Percentiles rank a stretch among this genome's conserved stretches.
These are phyloP conservation scores for Limnephilus marmoratus DNA, from an alignment of 2,888 invertebrate genomes.

Conservation along the genomic window DNA sequence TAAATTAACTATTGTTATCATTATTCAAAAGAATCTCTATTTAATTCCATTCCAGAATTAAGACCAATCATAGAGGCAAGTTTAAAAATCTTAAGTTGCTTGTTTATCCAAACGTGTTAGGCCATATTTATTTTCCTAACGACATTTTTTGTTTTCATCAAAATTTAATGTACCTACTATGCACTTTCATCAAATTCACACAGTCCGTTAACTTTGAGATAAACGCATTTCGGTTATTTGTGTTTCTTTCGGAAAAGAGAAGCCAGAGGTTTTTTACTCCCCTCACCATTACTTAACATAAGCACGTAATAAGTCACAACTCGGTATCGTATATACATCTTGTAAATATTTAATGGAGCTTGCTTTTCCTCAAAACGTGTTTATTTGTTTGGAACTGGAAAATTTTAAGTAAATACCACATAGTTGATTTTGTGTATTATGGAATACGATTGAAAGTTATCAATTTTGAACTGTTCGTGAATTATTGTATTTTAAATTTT, in stretches of 20 bases:
- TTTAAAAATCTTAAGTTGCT: neutral
- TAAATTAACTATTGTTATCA: too few species aligned
- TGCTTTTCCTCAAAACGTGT: conserved; percentile 24
- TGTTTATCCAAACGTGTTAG: neutral
- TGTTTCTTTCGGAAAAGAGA: neutral
- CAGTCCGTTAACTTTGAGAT: conserved; percentile 11
- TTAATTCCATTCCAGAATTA: neutral
- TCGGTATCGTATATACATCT: conserved; percentile 24
- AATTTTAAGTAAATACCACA: neutral
- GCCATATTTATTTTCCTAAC: neutral
- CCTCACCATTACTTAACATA: neutral
- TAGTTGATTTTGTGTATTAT: neutral
- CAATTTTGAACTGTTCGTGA: too few species aligned
- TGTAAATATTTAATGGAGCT: conserved; percentile 18
- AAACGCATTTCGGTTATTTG: conserved; percentile 33
- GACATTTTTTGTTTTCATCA: neutral
- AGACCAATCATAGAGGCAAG: neutral
- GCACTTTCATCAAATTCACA: neutral
- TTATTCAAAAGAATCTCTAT: too few species aligned
- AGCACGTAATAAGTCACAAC: conserved; percentile 15
- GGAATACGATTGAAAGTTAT: neutral
- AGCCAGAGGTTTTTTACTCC: neutral
- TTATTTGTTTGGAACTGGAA: neutral
- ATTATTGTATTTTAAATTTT: too few species aligned
- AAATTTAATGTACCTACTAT: neutral